phyloP scores from a whole-genome alignment of 1,140 invertebrate genomes.

The Lucilia sericata region DNA sequence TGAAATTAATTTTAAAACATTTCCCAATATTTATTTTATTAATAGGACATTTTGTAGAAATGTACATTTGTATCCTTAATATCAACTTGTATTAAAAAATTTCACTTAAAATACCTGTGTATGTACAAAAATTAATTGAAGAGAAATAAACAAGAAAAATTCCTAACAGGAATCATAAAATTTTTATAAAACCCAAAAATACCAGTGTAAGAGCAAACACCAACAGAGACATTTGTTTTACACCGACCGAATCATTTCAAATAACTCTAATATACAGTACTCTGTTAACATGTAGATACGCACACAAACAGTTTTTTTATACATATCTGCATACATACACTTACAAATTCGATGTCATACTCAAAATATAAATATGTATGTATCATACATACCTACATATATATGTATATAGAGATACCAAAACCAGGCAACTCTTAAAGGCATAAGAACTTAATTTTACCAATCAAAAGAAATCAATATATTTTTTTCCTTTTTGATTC shows the following conservation, averaged over 20 bases:
- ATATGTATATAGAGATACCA: not conserved
- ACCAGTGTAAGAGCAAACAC: too few relatives aligned
- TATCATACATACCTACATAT: not conserved
- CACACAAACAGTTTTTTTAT: too few relatives aligned
- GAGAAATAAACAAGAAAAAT: not conserved
- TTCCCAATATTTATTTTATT: too few relatives aligned
- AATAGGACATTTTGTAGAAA: too few relatives aligned
- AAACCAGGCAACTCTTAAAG: constrained; percentile 13
- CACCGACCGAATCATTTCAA: not conserved
- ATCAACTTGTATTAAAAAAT: not conserved
- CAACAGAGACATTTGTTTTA: too few relatives aligned
- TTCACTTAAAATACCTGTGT: not conserved
- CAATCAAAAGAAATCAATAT: constrained; percentile 40
- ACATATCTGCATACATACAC: not conserved
- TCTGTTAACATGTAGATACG: not conserved
- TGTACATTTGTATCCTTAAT: not conserved
- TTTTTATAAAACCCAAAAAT: not conserved
- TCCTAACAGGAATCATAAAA: not conserved
- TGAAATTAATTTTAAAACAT: too few relatives aligned
- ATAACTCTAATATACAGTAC: not conserved
- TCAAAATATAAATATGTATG: not conserved
- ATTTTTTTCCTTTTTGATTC: not conserved
- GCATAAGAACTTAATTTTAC: constrained; percentile 43
- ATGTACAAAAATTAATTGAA: not conserved
- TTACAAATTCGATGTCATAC: not conserved